phyloP scores from a whole-genome alignment of 2,797 vertebrate species.

The Coilia nasus region DNA sequence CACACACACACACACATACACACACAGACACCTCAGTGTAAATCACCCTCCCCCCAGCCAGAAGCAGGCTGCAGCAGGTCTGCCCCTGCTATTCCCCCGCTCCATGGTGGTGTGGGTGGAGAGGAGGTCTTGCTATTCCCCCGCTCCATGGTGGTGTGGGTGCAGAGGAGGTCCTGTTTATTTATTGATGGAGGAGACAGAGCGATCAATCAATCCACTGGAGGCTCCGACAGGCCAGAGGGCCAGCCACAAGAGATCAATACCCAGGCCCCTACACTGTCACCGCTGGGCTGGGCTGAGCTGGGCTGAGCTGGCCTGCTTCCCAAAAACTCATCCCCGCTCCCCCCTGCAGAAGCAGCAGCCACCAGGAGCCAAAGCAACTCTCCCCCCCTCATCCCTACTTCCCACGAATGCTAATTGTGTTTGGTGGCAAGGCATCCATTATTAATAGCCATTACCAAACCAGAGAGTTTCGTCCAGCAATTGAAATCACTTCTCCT shows the following conservation, averaged over 20 bases:
- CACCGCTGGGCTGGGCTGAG: conserved; percentile 33
- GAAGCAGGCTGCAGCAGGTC: neutral
- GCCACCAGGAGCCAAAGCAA: too few species aligned
- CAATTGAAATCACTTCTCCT: conserved; percentile 14
- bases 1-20: neutral
- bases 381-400: neutral
- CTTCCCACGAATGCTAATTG: conserved; percentile 6
- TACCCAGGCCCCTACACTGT: conserved; percentile 45
- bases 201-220: conserved; percentile 51
- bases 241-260: conserved; percentile 45
- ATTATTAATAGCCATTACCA: conserved; percentile 1
- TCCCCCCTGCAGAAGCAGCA: neutral
- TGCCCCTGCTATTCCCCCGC: neutral
- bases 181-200: conserved; percentile 50
- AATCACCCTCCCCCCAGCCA: neutral
- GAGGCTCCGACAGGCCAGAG: conserved; percentile 40
- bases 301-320: conserved; percentile 42
- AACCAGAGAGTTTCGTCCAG: neutral
- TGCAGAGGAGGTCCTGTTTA: conserved; percentile 38
- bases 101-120: neutral
- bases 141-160: neutral
- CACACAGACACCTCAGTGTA: neutral
- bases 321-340: conserved; percentile 13
- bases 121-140: conserved; percentile 12
- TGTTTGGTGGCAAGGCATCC: neutral